Evolutionary conservation across 2,113 vertebrate genomes (phyloP), one percentile per base, ranked within the genome.

Genomic region (Acanthisitta chloris): DNA sequence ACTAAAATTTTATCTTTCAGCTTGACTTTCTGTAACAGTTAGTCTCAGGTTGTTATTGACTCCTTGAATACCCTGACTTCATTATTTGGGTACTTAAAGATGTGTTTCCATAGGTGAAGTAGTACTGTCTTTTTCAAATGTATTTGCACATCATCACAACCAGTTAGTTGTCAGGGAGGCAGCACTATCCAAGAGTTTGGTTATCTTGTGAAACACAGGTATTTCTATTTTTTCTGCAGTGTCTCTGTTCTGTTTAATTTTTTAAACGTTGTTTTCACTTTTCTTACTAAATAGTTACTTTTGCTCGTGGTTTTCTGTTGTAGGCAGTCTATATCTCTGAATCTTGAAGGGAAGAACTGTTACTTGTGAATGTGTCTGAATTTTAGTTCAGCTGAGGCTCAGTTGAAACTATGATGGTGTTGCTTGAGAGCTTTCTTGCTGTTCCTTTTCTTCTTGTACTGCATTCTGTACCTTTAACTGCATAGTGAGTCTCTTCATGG

Each of bases 101-200:
- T 76, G 24, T 0, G 2, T 57, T 42, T 25, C 25, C 23, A 7
- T 38, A 67, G 34, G 7, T 46, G 29, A 70, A 70, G 25, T 46
- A 18, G 46, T 73, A 5, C 31, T 43, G 42, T 25, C 19, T 73
- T 78, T 87, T 54, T 58, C 26, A 66, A 61, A 83, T 65, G 4
- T 64, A 19, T 42, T 85, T 96, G 33, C 10, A 25, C 31, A 77
- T 74, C 25, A 31, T 61, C 17, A 18, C 12, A 81, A 14, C 11
- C 33, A 34, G 0, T 29, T 69, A 34, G 0, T 29, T 69, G 33
- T 54, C 20, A 58, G 29, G n/a, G 16, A 59, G 42, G 23, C n/a
- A 40, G 54, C 72, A 16, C 1, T 76, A 4, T 3, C 10, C 15
- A 36, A 13, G 31, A 38, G 11, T 49, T 54, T 42, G 16, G 18